Percentiles rank a stretch among this genome's conserved stretches.
Conservation (phyloP, 1,140 invertebrate species). For the Drosophila elegans region DNA sequence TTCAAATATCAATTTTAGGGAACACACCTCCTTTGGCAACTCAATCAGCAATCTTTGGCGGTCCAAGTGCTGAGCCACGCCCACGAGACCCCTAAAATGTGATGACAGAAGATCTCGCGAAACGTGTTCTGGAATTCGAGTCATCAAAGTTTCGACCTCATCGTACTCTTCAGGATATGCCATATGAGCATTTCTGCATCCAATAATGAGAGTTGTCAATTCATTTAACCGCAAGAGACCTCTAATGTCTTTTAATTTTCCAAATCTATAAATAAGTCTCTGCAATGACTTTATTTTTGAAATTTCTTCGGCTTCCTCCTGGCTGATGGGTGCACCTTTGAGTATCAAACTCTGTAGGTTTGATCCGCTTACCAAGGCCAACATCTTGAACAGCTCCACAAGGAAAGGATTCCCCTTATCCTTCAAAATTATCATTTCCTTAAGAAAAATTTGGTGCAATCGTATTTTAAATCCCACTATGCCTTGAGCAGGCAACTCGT, state of each 20-base stretch:
- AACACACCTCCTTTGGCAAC: neutral
- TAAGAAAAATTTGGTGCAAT: neutral
- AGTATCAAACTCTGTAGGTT: neutral
- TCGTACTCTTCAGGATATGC: neutral
- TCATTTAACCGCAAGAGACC: neutral
- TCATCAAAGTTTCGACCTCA: neutral
- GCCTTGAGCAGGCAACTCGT: neutral
- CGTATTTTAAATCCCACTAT: neutral
- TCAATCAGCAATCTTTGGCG: slow-evolving; percentile 4
- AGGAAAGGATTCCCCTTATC: neutral
- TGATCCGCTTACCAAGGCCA: neutral
- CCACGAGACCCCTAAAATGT: neutral
- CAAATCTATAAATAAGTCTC: neutral
- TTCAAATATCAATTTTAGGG: neutral
- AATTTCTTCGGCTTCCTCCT: neutral
- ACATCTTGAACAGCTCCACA: neutral
- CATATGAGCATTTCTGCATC: neutral
- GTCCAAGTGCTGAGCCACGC: slow-evolving; percentile 1
- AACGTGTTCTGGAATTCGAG: slow-evolving; percentile 3
- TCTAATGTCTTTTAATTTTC: neutral
- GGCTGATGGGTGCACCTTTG: neutral
- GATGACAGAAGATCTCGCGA: neutral
- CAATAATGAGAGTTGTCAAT: neutral
- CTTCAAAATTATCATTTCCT: neutral
- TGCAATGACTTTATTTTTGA: neutral